Evolutionary conservation across 2,113 vertebrate genomes (phyloP).

Genomic region (Gopherus evgoodei): DNA sequence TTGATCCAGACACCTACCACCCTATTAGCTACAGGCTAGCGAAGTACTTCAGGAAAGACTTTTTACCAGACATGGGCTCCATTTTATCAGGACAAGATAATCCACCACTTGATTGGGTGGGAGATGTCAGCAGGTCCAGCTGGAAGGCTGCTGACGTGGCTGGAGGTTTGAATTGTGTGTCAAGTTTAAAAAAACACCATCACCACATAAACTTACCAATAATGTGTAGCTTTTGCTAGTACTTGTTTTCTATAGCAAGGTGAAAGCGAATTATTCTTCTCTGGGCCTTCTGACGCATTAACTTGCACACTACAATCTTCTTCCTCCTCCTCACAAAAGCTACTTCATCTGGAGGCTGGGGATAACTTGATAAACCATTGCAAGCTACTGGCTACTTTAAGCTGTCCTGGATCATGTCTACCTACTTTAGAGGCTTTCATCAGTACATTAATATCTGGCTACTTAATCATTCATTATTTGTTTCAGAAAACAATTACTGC

Average conservation of each 20-base stretch:
- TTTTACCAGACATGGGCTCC: conserved; percentile 77
- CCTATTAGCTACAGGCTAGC: conserved; percentile 65
- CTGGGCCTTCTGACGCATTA: conserved; percentile 54
- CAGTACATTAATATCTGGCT: conserved; percentile 15
- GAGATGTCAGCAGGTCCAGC: conserved; percentile 76
- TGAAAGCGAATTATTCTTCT: conserved; percentile 75
- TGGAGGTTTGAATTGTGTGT: conserved; percentile 51
- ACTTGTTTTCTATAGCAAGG: conserved; percentile 80
- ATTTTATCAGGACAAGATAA: conserved; percentile 87
- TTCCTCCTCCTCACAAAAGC: conserved; percentile 51
- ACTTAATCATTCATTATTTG: conserved; percentile 20
- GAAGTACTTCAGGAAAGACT: conserved; percentile 79
- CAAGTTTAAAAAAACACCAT: conserved; percentile 59
- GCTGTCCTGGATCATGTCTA: neutral
- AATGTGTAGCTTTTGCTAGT: conserved; percentile 72
- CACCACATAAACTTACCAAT: conserved; percentile 60
- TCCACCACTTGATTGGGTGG: conserved; percentile 82
- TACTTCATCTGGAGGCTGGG: conserved; percentile 48
- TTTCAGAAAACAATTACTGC: conserved; percentile 25
- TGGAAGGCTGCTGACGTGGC: conserved; percentile 58
- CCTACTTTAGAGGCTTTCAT: conserved; percentile 40
- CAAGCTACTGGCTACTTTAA: neutral
- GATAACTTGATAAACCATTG: conserved; percentile 29
- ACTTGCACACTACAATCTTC: conserved; percentile 48
- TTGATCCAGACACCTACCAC: conserved; percentile 77